These are phyloP conservation scores for Aphidius ervi DNA, from an alignment of 1,140 invertebrate species.

Conservation along the genomic window DNA sequence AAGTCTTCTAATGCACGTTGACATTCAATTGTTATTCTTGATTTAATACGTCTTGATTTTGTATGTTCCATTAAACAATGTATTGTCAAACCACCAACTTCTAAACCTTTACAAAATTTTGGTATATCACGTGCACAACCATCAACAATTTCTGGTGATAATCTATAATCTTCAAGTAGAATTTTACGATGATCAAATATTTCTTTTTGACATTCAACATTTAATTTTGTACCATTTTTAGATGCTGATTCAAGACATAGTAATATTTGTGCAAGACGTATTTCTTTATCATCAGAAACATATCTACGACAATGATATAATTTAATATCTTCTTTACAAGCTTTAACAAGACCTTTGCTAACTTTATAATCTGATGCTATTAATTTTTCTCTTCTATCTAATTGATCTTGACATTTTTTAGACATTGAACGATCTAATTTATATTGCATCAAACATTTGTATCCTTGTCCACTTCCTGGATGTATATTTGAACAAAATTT, in stretches of 20 bases:
- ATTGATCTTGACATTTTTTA: slow-evolving; percentile 75
- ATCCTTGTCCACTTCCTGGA: slow-evolving; percentile 76
- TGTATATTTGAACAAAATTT: slow-evolving; percentile 64
- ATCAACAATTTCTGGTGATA: slow-evolving; percentile 88
- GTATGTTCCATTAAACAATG: slow-evolving; percentile 95
- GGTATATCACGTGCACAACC: slow-evolving; percentile 84
- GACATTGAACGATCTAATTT: slow-evolving; percentile 70
- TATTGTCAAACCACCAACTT: slow-evolving; percentile 81
- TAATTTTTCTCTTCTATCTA: slow-evolving; percentile 79
- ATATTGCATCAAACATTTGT: slow-evolving; percentile 87
- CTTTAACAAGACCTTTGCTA: slow-evolving; percentile 79
- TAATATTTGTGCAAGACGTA: slow-evolving; percentile 84
- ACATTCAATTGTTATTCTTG: slow-evolving; percentile 64
- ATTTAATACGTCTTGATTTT: slow-evolving; percentile 57
- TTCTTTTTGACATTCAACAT: slow-evolving; percentile 76
- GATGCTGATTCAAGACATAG: slow-evolving; percentile 86
- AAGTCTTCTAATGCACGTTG: slow-evolving; percentile 72
- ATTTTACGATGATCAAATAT: slow-evolving; percentile 86
- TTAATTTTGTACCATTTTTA: slow-evolving; percentile 71
- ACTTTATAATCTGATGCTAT: slow-evolving; percentile 89
- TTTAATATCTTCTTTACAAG: slow-evolving; percentile 88
- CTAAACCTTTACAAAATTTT: slow-evolving; percentile 67
- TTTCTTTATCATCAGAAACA: slow-evolving; percentile 75
- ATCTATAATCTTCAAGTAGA: slow-evolving; percentile 87
- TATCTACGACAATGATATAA: slow-evolving; percentile 71